Base-by-base conservation (phyloP, 2,113 vertebrate genomes). In the Gymnarchus niloticus region DNA sequence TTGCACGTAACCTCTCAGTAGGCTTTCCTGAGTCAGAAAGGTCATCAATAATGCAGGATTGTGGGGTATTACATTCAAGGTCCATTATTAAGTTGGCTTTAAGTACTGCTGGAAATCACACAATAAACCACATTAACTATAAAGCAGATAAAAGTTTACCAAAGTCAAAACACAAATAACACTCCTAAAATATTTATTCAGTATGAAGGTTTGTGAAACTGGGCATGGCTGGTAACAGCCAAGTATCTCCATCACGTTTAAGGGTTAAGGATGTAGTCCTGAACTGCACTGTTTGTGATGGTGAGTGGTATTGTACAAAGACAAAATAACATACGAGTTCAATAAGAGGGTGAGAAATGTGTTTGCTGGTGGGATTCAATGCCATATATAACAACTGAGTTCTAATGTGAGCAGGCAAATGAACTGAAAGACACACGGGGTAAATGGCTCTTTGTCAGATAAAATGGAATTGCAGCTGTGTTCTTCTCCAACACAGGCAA, bases 1-100 rank as follows among this genome's bases (percentile, higher is more conserved):
- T 89, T 89, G 89, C 87, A 87, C 91, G 89, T 91, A 93, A 90
- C 88, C 89, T 90, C 88, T 90, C 90, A 86, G 88, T 90, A 89
- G 90, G 86, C 85, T 86, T 56, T 83, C 84, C 86, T 82, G 89
- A 89, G 86, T 90, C 83, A 89, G 80, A 87, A 87, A 83, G 88
- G 86, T 48, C 85, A 92, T 92, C 87, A 91, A 90, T 91, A 91
- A 90, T 90, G 86, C 87, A 90, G 56, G 76, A 52, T 84, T 78
- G 57, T 84, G 44, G 87, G 86, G 88, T 89, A 90, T 89, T 90
- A 88, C 89, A 87, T 88, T 85, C 85, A 87, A 87, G 86, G 88
- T 85, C 87, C 86, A 87, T 87, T 88, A 88, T 93, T 90, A 89
- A 86, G 88, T 89, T 86, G 49, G 86, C 83, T 89, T 92, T 88